These are phyloP conservation scores for Magallana nippona DNA, from an alignment of 2,888 invertebrate species.

Conservation along the genomic window DNA sequence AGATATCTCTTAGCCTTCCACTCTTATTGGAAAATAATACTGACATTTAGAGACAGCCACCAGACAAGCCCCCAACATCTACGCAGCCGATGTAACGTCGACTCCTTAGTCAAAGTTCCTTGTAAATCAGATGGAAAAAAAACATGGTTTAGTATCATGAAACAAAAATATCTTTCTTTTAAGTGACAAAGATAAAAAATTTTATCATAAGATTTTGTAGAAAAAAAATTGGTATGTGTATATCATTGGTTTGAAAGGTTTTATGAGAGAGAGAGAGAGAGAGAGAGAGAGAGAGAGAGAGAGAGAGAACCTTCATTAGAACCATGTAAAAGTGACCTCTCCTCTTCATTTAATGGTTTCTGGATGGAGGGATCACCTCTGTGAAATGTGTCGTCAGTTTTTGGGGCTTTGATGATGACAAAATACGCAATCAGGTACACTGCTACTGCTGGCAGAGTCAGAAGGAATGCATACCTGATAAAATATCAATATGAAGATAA, in stretches of 20 bases:
- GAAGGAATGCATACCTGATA: constrained; percentile 69
- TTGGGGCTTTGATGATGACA: constrained; percentile 60
- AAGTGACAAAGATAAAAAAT: no score
- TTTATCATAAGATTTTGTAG: no score
- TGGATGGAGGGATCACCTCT: constrained; percentile 2
- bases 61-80: constrained; percentile 64
- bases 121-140: constrained; percentile 6
- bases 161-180: no score
- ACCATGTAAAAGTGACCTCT: constrained; percentile 39
- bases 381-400: constrained; percentile 3
- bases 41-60: constrained; percentile 70
- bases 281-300: no score
- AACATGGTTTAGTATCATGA: not conserved
- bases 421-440: constrained; percentile 69
- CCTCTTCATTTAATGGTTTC: constrained; percentile 10
- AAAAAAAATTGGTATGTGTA: no score
- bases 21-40: constrained; percentile 42
- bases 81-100: constrained; percentile 51
- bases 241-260: no score
- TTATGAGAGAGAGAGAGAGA: no score
- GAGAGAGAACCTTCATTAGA: constrained; percentile 48
- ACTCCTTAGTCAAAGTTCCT: constrained; percentile 46
- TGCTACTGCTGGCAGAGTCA: constrained; percentile 68
- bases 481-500: not conserved
- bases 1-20: no score